Base-by-base conservation (phyloP, 2,113 vertebrate genomes). In the Heteronetta atricapilla region DNA sequence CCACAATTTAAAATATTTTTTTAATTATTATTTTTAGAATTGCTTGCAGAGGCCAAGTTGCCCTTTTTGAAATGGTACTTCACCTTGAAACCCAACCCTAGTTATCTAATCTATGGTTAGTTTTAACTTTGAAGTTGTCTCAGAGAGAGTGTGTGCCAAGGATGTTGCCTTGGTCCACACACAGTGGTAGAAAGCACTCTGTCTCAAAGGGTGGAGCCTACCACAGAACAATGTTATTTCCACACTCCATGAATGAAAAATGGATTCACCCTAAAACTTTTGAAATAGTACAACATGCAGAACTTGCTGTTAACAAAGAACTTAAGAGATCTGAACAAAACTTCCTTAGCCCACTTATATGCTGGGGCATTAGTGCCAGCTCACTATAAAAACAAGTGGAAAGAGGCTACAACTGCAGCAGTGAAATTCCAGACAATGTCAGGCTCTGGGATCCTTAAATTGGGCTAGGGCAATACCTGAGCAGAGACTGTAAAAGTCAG, bases 41-140 rank as follows among this genome's bases (percentile, higher is more conserved):
- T 31, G 4, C 55, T 90, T 84, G 25, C 36, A 58, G 17, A 68
- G 63, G 69, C 90, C 93, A 82, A 50, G 42, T 33, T 91, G 76
- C 92, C 84, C 91, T 94, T 92, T 8, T 67, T 48, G 36, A 55
- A 78, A 64, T 25, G 48, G 28, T 19, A 58, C 72, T 75, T 70
- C 20, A 14, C 72, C 72, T 86, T 91, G 67, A 86, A 92, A 44
- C 40, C 22, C 53, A 88, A 52, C 34, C 31, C 28, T 10, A 46
- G 21, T 36, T 86, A 82, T 81, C 69, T 90, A 76, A 74, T 58
- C 64, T 48, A 17, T 8, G 11, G n/a, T 48, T 76, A n/a, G 19
- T 38, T 93, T 76, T 63, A 91, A 62, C 62, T 63, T 89, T 78
- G 46, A 79, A 86, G 72, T 50, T 79, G 33, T 44, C 29, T 76